Evolutionary conservation across 2,797 vertebrate species (phyloP).

Genomic region (Poeciliopsis paucimaculata): DNA sequence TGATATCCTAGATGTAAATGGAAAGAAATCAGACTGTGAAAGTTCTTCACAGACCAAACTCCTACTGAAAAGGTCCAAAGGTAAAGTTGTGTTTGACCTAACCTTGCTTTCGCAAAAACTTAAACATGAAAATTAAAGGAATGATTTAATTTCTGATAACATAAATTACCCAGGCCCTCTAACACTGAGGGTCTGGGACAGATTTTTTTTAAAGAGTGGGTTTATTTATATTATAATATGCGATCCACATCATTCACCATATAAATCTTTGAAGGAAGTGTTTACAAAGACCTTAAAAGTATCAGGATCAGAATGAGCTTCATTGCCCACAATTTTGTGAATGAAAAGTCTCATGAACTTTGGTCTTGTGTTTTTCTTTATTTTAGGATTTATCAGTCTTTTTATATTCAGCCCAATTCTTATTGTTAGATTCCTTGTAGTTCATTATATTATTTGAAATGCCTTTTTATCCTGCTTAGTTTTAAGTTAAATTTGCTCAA

Average conservation of each 20-base stretch:
- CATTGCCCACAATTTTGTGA: not conserved
- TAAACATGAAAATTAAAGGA: not conserved
- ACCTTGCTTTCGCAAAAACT: not conserved
- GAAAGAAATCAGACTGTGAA: not conserved
- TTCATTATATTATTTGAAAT: not conserved
- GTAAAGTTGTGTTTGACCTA: not conserved
- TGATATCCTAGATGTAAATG: not conserved
- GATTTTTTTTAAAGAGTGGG: too few species aligned
- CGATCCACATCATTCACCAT: not conserved
- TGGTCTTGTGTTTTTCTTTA: not conserved
- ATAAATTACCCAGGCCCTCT: not conserved
- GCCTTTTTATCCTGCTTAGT: not conserved
- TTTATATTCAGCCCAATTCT: not conserved
- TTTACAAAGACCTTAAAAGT: not conserved
- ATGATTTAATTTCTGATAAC: not conserved
- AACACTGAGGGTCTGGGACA: not conserved
- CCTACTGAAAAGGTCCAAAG: not conserved
- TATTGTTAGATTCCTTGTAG: not conserved
- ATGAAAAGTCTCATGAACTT: not conserved
- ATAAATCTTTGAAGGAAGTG: not conserved
- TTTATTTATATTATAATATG: too few species aligned
- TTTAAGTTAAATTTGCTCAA: not conserved
- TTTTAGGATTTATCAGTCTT: not conserved
- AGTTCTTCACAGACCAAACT: not conserved
- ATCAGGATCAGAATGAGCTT: not conserved